These are phyloP conservation scores for Caenorhabditis wallacei DNA, from an alignment of 2,888 invertebrate species.

Conservation along the genomic window DNA sequence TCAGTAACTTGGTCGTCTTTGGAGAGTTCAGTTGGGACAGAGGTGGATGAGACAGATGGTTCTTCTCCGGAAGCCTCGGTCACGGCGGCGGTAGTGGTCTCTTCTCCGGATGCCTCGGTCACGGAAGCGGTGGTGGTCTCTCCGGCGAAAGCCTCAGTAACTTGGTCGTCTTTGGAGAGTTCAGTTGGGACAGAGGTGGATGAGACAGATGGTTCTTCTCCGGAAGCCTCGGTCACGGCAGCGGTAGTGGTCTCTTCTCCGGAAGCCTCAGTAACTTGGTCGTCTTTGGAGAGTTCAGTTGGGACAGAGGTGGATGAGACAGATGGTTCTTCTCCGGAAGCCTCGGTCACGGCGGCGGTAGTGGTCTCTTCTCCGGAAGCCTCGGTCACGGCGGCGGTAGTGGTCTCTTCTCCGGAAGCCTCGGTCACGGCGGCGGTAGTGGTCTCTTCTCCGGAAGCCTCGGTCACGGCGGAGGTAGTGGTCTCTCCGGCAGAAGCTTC, in stretches of 20 bases:
- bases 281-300: background rate
- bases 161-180: background rate
- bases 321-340: too few relatives aligned
- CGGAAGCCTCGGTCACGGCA: conserved; percentile 14
- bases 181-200: conserved; percentile 12
- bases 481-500: conserved; percentile 33
- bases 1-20: conserved; percentile 7
- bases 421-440: conserved; percentile 25
- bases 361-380: conserved; percentile 49
- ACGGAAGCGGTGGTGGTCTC: conserved; percentile 28
- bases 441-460: conserved; percentile 16
- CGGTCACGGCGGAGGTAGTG: conserved; percentile 12
- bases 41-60: conserved; percentile 29
- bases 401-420: conserved; percentile 22
- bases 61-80: conserved; percentile 31
- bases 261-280: conserved; percentile 17
- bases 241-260: conserved; percentile 27
- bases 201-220: conserved; percentile 25
- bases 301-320: background rate
- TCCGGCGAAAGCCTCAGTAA: conserved; percentile 37
- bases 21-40: background rate
- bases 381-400: conserved; percentile 32
- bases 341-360: conserved; percentile 29
- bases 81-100: conserved; percentile 16
- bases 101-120: conserved; percentile 55